Conservation (phyloP, 2,113 vertebrate genomes). For the Sylvilagus bachmani region DNA sequence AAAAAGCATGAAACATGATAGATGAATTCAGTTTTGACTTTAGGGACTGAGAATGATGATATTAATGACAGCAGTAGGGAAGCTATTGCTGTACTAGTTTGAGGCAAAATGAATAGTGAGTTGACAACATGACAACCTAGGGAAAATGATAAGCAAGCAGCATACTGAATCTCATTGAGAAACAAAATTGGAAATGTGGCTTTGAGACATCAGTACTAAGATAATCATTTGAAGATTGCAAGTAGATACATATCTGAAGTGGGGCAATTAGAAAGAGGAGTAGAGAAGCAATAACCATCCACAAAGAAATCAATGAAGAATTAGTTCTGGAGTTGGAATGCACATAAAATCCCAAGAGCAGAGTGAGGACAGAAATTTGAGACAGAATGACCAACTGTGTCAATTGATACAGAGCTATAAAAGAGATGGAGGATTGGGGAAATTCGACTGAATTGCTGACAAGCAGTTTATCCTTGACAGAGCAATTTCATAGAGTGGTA, state of each 20-base stretch:
- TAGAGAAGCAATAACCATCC: background rate
- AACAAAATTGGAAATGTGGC: background rate
- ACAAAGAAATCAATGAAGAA: background rate
- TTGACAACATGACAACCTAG: background rate
- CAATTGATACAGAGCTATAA: background rate
- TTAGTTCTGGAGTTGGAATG: background rate
- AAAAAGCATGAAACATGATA: background rate
- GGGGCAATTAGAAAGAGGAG: background rate
- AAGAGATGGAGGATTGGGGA: background rate
- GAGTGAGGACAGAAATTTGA: background rate
- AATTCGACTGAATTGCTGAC: background rate
- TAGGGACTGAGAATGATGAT: background rate
- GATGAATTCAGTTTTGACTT: background rate
- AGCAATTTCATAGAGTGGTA: background rate
- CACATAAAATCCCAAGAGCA: background rate
- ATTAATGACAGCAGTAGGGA: constrained; percentile 1
- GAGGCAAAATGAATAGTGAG: constrained; percentile 7
- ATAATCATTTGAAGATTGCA: background rate
- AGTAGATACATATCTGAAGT: background rate
- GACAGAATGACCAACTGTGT: background rate
- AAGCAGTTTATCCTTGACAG: background rate
- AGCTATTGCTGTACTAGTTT: background rate
- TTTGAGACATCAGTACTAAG: background rate
- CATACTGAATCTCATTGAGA: background rate
- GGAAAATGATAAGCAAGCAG: background rate